These are phyloP conservation scores for Heliconius sara DNA, from an alignment of 2,888 invertebrate genomes.

Conservation along the genomic window DNA sequence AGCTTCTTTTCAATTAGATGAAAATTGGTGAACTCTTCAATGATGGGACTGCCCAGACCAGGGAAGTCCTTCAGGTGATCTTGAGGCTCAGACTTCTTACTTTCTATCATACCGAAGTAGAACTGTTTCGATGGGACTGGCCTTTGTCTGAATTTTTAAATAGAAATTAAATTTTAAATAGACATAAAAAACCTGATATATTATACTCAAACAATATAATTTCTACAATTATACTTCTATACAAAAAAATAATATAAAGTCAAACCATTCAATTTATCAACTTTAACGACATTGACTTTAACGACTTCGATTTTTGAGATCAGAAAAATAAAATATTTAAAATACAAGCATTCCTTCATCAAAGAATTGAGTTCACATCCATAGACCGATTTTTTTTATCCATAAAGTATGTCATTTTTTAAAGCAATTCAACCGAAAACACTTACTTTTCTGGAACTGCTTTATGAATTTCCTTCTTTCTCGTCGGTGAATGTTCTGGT, in stretches of 20 bases:
- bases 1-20: slow-evolving; percentile 77
- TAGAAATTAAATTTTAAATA: neutral
- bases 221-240: too few species aligned
- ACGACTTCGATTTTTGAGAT: too few species aligned
- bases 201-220: too few species aligned
- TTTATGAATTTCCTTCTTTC: slow-evolving; percentile 62
- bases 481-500: slow-evolving; percentile 84
- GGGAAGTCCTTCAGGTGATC: slow-evolving; percentile 77
- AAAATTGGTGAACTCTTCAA: slow-evolving; percentile 77
- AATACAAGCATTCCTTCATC: neutral
- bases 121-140: slow-evolving; percentile 82
- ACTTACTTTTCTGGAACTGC: slow-evolving; percentile 65
- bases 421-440: slow-evolving; percentile 28
- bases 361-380: neutral
- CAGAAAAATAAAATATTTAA: too few species aligned
- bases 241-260: too few species aligned
- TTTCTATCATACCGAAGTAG: slow-evolving; percentile 91
- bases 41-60: slow-evolving; percentile 76
- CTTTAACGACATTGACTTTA: too few species aligned
- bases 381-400: neutral
- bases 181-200: neutral
- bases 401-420: neutral
- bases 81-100: slow-evolving; percentile 64
- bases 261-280: too few species aligned
- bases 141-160: slow-evolving; percentile 57